These are phyloP conservation scores for Catostomus latipinnis DNA, from an alignment of 2,797 vertebrate species.

Conservation along the genomic window DNA sequence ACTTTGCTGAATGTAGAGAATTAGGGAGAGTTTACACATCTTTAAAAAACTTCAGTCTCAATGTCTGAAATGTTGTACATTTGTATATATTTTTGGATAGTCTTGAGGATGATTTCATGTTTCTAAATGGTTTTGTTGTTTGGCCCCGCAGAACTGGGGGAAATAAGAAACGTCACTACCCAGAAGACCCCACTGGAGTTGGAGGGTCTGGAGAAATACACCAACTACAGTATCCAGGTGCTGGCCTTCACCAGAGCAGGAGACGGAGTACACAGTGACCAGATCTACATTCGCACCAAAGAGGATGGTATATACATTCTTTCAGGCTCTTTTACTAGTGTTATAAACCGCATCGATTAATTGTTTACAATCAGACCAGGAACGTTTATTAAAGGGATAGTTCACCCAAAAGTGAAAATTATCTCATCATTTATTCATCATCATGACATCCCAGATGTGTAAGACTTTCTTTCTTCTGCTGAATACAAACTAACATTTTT, in stretches of 20 bases:
- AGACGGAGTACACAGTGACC: conserved; percentile 92
- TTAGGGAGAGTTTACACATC: conserved; percentile 11
- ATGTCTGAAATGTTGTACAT: neutral
- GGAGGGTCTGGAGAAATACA: conserved; percentile 95
- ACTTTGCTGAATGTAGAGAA: conserved; percentile 38
- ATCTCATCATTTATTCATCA: no score
- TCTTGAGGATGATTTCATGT: neutral
- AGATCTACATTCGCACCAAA: conserved; percentile 96
- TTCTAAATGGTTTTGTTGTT: neutral
- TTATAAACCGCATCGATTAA: no score
- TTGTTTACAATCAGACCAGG: no score
- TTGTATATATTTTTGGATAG: neutral
- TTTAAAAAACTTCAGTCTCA: neutral
- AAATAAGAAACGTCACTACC: conserved; percentile 94
- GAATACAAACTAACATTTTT: no score
- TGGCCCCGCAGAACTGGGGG: conserved; percentile 85
- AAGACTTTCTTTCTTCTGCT: no score
- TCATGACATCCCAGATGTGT: no score
- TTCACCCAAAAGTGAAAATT: no score
- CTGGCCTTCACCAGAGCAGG: conserved; percentile 94
- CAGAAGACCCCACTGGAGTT: conserved; percentile 91
- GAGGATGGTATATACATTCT: conserved; percentile 85
- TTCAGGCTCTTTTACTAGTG: neutral
- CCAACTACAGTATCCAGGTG: conserved; percentile 98
- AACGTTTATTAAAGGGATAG: no score